A percentile compares a stretch with the other conserved stretches of the same genome.
Evolutionary conservation across 2,113 vertebrate genomes (phyloP).

Genomic region (Natator depressus): DNA sequence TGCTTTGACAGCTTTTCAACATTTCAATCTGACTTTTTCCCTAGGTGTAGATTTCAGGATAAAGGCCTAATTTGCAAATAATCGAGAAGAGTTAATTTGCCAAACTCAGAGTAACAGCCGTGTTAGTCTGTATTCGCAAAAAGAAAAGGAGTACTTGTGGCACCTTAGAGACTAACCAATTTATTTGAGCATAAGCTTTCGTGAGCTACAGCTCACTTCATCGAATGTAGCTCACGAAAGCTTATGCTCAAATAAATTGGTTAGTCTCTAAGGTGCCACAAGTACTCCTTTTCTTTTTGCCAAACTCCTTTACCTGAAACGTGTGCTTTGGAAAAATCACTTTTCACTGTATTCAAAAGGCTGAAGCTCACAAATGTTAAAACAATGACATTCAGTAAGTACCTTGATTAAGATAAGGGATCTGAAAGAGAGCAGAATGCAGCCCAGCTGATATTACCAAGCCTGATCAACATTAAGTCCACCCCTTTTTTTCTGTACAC

Average conservation of each 20-base stretch:
- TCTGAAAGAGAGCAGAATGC: fast-evolving
- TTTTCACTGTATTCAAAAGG: background rate
- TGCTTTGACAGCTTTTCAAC: background rate
- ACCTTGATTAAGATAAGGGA: background rate
- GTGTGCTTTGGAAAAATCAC: background rate
- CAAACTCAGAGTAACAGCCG: no score
- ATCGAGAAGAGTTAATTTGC: fast-evolving
- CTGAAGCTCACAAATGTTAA: background rate
- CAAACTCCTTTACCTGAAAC: background rate
- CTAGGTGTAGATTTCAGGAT: background rate
- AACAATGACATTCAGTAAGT: background rate
- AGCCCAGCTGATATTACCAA: background rate
- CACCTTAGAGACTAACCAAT: no score
- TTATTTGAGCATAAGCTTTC: no score
- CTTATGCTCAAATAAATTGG: no score
- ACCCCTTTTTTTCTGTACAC: background rate
- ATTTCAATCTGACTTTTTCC: background rate
- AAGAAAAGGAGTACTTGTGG: no score
- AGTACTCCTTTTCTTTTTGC: no score
- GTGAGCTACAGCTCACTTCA: no score
- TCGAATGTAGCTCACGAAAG: no score
- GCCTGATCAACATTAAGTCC: background rate
- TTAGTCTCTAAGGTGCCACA: no score
- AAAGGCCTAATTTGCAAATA: slow-evolving; percentile 1
- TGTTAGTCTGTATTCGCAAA: no score